Percentiles rank a stretch among this genome's conserved stretches.
phyloP scores from a whole-genome alignment of 2,888 invertebrate genomes.

The Philereme vetulata region DNA sequence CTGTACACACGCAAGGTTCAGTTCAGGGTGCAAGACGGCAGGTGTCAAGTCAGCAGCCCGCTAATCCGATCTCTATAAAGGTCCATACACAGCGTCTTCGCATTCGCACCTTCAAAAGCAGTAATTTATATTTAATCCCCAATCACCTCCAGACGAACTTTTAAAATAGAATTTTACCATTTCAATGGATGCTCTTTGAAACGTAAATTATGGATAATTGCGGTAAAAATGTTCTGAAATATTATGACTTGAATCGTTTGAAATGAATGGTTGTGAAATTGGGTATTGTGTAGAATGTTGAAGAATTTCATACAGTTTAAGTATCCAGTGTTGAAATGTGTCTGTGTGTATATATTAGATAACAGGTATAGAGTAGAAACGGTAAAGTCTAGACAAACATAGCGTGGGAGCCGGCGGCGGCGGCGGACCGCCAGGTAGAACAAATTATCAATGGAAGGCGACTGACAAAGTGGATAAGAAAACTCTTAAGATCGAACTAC shows the following conservation, averaged over 20 bases:
- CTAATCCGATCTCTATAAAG: constrained; percentile 32
- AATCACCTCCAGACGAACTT: constrained; percentile 42
- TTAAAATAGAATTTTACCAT: constrained; percentile 43
- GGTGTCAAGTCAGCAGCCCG: constrained; percentile 24
- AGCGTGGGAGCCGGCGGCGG: no score
- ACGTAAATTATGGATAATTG: constrained; percentile 30
- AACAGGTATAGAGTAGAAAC: no score
- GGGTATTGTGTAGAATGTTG: constrained; percentile 1
- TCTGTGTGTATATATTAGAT: no score
- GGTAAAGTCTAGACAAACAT: no score
- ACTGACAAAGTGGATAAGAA: no score
- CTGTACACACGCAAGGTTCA: constrained; percentile 1
- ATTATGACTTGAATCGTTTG: constrained; percentile 16
- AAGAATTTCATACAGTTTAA: background rate
- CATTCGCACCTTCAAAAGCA: constrained; percentile 31
- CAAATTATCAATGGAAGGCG: no score
- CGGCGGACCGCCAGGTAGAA: no score
- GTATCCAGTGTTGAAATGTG: no score
- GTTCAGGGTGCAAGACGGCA: constrained; percentile 2
- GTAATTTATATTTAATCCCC: constrained; percentile 44
- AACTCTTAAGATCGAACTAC: no score
- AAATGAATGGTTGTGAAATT: constrained; percentile 7
- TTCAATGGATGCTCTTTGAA: constrained; percentile 32
- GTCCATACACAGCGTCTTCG: constrained; percentile 27
- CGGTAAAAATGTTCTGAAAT: constrained; percentile 21